Conservation (phyloP, 1,140 invertebrate species). For the Aphidius ervi region DNA sequence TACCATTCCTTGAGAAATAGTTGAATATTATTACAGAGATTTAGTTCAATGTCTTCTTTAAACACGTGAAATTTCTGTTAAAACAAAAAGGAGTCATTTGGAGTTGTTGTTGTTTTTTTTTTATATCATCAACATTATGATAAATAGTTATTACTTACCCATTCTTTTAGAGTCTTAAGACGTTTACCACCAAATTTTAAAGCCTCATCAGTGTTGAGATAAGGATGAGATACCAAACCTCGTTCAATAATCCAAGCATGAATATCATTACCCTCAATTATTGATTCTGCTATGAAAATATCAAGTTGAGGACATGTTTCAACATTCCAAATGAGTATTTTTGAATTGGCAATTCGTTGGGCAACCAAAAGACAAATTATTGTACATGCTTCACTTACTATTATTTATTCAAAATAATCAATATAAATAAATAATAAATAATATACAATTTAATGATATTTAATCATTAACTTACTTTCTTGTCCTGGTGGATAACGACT, state of each 20-base stretch:
- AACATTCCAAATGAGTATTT: conserved; percentile 32
- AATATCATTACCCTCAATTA: conserved; percentile 43
- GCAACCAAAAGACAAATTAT: conserved; percentile 49
- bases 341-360: conserved; percentile 36
- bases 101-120: neutral
- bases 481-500: conserved; percentile 49
- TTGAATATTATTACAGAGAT: conserved; percentile 38
- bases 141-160: conserved; percentile 33
- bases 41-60: conserved; percentile 37
- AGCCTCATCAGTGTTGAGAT: conserved; percentile 44
- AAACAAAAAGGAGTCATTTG: neutral
- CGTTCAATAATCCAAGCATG: conserved; percentile 39
- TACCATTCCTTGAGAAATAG: conserved; percentile 42
- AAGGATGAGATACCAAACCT: conserved; percentile 40
- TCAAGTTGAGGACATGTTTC: conserved; percentile 34
- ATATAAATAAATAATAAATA: conserved; percentile 5
- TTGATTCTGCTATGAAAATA: conserved; percentile 42
- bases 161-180: conserved; percentile 44
- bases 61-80: conserved; percentile 43
- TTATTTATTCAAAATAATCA: conserved; percentile 23
- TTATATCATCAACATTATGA: too few species aligned
- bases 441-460: conserved; percentile 6
- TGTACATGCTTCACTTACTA: conserved; percentile 46
- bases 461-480: conserved; percentile 34
- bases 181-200: conserved; percentile 37